These are phyloP conservation scores for Actinia tenebrosa DNA, from an alignment of 64 coral and sea anemone species.

Conservation along the genomic window DNA sequence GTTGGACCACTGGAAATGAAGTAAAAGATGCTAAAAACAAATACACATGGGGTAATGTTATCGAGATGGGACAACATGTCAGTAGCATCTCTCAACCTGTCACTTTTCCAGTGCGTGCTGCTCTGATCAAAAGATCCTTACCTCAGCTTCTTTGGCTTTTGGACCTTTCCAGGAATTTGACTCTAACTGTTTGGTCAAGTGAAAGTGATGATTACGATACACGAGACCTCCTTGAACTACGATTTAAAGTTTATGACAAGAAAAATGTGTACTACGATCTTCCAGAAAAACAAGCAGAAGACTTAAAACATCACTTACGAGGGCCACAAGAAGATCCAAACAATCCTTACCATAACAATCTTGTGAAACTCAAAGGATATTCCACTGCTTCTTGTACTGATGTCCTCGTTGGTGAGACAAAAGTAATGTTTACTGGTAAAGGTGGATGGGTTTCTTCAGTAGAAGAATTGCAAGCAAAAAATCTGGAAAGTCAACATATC, in stretches of 20 bases:
- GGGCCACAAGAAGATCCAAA: neutral
- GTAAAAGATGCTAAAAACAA: slow-evolving; percentile 4
- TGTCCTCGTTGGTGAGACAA: slow-evolving; percentile 60
- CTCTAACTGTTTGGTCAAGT: slow-evolving; percentile 65
- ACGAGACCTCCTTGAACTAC: slow-evolving; percentile 41
- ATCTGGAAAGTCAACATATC: neutral
- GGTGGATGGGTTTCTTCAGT: slow-evolving; percentile 44
- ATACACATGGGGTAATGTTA: slow-evolving; percentile 68
- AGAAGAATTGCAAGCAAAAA: slow-evolving; percentile 18
- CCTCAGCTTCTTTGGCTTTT: slow-evolving; percentile 72
- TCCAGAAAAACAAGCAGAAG: slow-evolving; percentile 41
- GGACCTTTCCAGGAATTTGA: slow-evolving; percentile 53
- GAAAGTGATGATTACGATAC: slow-evolving; percentile 24
- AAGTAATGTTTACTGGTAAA: slow-evolving; percentile 61
- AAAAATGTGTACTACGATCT: slow-evolving; percentile 78
- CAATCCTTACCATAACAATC: neutral
- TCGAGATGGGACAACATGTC: slow-evolving; percentile 49
- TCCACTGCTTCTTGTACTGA: slow-evolving; percentile 30
- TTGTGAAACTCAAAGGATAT: slow-evolving; percentile 21
- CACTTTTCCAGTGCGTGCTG: slow-evolving; percentile 65
- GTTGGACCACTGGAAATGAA: slow-evolving; percentile 54
- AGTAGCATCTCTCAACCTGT: slow-evolving; percentile 37
- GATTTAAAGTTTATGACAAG: slow-evolving; percentile 32
- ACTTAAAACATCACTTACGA: slow-evolving; percentile 46
- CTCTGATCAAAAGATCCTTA: slow-evolving; percentile 41